Evolutionary conservation across 2,888 invertebrate species (phyloP), one percentile per base, ranked within the genome.

Genomic region (Drosophila affinis): DNA sequence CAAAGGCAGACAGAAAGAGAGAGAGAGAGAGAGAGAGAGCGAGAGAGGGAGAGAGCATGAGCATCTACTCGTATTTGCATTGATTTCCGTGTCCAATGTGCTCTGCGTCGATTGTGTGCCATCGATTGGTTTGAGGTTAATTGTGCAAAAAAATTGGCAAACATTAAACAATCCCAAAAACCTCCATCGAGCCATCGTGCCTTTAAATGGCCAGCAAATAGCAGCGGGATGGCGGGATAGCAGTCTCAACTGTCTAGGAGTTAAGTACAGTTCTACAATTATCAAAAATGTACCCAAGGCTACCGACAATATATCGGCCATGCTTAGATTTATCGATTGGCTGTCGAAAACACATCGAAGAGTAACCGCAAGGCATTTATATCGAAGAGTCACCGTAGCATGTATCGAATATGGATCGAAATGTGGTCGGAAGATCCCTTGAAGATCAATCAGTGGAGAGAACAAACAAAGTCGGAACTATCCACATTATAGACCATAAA

Each of bases 21-120:
- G 7, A 12, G 39, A 14, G 45, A 58, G 17, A 14, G 49, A 14
- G 45, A 54, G 17, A 55, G 44, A 32, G 68, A 29, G 54, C 7
- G 27, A 6, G 27, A 6, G 27, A 27, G 9, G 2, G 18, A 14
- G 49, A 17, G 34, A 58, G 17, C 27, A 27, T 27, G 24, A 27
- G 6, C 54, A 17, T 49, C 46, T 47, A 44, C 55, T 55, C 55
- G 55, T 60, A 56, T 70, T 71, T 70, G 71, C 70, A 71, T 70
- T 70, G 70, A 70, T 70, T 70, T 55, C 70, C 70, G 21, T 24
- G 29, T 46, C 49, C 63, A 52, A 27, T 34, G 51, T 14, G 24
- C 39, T 59, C 18, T 60, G 61, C 70, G 52, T 71, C 56, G 70
- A 71, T 70, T 70, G 46, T 70, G 39, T 24, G 46, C 27, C 27